These are phyloP conservation scores for Dipodomys merriami DNA, from an alignment of 2,113 vertebrate species.

Conservation along the genomic window DNA sequence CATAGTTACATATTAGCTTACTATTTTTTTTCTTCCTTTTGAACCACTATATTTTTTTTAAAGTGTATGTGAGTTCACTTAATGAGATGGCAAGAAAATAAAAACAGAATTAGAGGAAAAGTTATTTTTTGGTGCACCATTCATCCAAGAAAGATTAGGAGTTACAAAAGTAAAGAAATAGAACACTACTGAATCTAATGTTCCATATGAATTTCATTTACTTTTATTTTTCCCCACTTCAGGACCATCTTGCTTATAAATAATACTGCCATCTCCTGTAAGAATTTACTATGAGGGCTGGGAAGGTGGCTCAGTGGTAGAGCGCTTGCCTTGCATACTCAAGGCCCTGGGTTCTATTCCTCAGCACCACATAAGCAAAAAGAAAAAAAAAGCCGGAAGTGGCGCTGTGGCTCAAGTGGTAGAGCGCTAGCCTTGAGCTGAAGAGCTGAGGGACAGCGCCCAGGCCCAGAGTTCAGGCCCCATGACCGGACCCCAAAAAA, in stretches of 20 bases:
- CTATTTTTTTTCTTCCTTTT: neutral
- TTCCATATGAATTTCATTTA: neutral
- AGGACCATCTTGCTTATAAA: neutral
- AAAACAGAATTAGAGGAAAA: slow-evolving; percentile 26
- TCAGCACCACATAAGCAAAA: no score
- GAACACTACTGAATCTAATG: slow-evolving; percentile 17
- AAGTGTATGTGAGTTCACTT: neutral
- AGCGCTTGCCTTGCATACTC: no score
- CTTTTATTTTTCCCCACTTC: neutral
- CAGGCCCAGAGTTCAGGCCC: no score
- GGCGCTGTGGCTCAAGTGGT: no score
- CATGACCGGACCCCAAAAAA: no score
- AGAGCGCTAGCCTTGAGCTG: no score
- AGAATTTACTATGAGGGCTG: neutral
- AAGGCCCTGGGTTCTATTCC: no score
- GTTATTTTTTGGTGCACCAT: neutral
- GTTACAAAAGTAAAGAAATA: neutral
- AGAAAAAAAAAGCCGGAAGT: no score
- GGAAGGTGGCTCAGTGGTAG: no score
- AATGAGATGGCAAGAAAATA: neutral
- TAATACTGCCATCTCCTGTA: neutral
- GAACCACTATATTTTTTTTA: no score
- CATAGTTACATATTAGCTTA: neutral
- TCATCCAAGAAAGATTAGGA: neutral
- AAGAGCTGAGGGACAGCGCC: no score